Conservation (phyloP, 2,113 vertebrate species). For the Engraulis encrasicolus region DNA sequence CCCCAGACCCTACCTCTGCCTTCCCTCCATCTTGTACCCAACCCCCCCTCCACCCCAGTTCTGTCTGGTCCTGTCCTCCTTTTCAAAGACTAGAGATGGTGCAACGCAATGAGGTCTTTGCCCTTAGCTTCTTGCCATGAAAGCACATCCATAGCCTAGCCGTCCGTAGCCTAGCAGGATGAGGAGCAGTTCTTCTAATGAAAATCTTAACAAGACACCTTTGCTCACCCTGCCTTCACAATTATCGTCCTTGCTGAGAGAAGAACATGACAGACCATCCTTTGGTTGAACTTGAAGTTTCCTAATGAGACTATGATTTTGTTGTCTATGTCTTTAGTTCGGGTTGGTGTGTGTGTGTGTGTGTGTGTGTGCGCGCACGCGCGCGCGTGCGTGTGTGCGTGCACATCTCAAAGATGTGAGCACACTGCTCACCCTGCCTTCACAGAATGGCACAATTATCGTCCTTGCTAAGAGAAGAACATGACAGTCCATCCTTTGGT, state of each 20-base stretch:
- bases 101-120: neutral
- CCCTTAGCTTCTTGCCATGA: neutral
- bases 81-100: neutral
- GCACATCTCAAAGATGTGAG: too few species aligned
- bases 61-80: slow-evolving; percentile 18
- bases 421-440: neutral
- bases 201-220: neutral
- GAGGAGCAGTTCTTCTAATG: neutral
- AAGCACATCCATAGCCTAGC: neutral
- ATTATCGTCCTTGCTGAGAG: neutral
- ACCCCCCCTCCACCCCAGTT: too few species aligned
- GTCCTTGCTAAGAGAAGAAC: neutral
- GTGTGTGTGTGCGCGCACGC: too few species aligned
- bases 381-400: too few species aligned
- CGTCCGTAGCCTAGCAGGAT: neutral
- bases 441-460: neutral
- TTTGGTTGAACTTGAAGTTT: neutral
- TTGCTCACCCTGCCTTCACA: too few species aligned
- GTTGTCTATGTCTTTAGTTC: neutral
- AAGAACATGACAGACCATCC: neutral
- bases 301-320: neutral
- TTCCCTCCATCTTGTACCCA: too few species aligned
- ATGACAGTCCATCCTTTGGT: neutral
- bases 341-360: too few species aligned
- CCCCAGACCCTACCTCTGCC: too few species aligned